A percentile compares a stretch with the other conserved stretches of the same genome.
These are phyloP conservation scores for Coracias cyanogaster DNA, from an alignment of 2,797 vertebrate species.

Conservation along the genomic window DNA sequence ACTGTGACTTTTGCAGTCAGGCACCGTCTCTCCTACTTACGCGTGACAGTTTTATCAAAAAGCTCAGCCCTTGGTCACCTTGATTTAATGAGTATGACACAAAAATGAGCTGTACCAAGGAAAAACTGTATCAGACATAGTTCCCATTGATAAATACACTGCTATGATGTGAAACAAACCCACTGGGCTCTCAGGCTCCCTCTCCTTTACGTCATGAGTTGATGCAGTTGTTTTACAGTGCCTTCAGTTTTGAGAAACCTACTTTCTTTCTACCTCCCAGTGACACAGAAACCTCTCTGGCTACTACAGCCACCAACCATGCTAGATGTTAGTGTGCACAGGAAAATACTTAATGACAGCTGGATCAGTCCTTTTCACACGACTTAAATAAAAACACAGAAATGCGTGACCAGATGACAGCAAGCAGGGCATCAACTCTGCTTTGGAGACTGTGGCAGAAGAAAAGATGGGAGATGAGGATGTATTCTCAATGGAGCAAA, in stretches of 20 bases:
- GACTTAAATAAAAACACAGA: background rate
- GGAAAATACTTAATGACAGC: background rate
- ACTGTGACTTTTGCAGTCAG: background rate
- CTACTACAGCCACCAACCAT: background rate
- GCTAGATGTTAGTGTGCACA: background rate
- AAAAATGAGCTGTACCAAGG: slow-evolving; percentile 8
- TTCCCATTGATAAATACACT: background rate
- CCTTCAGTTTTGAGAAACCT: background rate
- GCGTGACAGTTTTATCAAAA: background rate
- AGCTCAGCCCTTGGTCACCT: background rate
- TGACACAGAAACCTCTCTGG: background rate
- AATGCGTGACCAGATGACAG: background rate
- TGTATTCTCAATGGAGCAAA: background rate
- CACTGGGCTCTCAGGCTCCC: background rate
- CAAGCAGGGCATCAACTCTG: background rate
- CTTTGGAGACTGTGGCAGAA: background rate
- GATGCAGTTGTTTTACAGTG: background rate
- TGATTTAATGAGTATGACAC: background rate
- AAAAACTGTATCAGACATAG: background rate
- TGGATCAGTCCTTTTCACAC: background rate
- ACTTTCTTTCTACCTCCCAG: background rate
- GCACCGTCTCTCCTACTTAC: background rate
- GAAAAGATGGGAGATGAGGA: background rate
- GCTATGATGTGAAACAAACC: background rate
- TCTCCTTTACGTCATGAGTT: background rate